Conservation (phyloP, 1,140 invertebrate genomes). For the Aphelenchoides besseyi region DNA sequence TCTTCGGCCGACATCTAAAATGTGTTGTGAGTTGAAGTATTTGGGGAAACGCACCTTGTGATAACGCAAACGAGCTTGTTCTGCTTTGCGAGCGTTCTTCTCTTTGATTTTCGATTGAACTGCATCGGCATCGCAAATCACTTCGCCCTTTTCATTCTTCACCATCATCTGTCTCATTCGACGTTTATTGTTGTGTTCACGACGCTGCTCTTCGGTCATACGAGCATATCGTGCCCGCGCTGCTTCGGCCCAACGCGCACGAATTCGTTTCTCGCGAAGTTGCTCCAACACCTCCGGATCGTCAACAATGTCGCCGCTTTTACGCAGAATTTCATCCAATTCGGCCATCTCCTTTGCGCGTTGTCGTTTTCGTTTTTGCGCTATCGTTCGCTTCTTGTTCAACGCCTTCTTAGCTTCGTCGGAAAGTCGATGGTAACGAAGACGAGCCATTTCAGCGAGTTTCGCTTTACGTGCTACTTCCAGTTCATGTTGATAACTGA, state of each 20-base stretch:
- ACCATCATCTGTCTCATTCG: slow-evolving; percentile 40
- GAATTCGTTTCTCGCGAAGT: slow-evolving; percentile 42
- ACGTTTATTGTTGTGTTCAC: slow-evolving; percentile 41
- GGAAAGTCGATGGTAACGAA: slow-evolving; percentile 38
- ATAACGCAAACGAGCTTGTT: slow-evolving; percentile 39
- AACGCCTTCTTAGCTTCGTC: slow-evolving; percentile 42
- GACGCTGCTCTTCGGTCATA: slow-evolving; percentile 41
- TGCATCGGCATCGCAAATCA: slow-evolving; percentile 21
- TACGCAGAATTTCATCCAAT: slow-evolving; percentile 37
- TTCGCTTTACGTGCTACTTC: slow-evolving; percentile 36
- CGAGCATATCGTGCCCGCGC: slow-evolving; percentile 23
- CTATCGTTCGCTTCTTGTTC: slow-evolving; percentile 41
- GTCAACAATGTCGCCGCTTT: slow-evolving; percentile 42
- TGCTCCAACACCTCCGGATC: slow-evolving; percentile 46
- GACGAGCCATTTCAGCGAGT: slow-evolving; percentile 10
- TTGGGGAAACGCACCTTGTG: slow-evolving; percentile 14
- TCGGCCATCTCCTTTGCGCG: slow-evolving; percentile 46
- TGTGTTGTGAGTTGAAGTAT: background rate
- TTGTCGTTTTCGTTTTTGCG: slow-evolving; percentile 45
- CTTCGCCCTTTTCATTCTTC: slow-evolving; percentile 37
- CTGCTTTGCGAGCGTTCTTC: slow-evolving; percentile 44
- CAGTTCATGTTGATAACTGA: slow-evolving; percentile 32
- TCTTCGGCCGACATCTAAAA: slow-evolving; percentile 25
- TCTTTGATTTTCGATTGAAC: slow-evolving; percentile 38
- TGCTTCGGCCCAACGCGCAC: slow-evolving; percentile 45